Base-by-base conservation (phyloP, 2,888 invertebrate species). In the Mesochorus sp. region DNA sequence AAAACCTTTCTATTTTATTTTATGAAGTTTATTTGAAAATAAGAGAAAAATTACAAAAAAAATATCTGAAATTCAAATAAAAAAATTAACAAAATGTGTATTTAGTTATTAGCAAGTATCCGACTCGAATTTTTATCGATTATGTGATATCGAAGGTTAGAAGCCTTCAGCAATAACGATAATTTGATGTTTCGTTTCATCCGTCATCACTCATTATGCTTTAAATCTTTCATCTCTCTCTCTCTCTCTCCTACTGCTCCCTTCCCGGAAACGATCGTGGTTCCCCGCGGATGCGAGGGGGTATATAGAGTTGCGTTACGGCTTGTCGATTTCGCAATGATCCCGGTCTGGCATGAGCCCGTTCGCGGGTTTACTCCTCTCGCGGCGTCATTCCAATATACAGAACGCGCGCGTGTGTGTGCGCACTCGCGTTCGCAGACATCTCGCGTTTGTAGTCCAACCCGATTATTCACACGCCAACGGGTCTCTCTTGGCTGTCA, bases 391-490 rank as follows among this genome's bases (percentile, higher is more conserved):
- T 44, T 42, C 26, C 24, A 24, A 10, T 49, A 10, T 26, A 31
- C 28, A n/a, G n/a, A n/a, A n/a, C 31, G 31, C 31, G 10, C 10
- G 10, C 28, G 14, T 34, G 3, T 44, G 34, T 14, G 12, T 8
- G 5, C 21, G 47, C 47, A 59, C 49, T 55, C 61, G 61, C 67
- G 71, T 37, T 70, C 62, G 62, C 74, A 70, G 79, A 79, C 81
- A 76, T 75, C 64, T 74, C 76, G 64, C 76, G 71, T 81, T 80
- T 76, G 66, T 76, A 80, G 79, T 80, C 77, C 76, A 72, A 71
- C 75, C 68, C 76, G 80, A 76, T 82, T 82, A 81, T 81, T 81
- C 78, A 79, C 80, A 80, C 71, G 76, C 81, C 81, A 80, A 77
- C 79, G 73, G 53, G 42, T 66, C 77, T 66, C 79, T 51, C 70